Percentiles rank a stretch among this genome's conserved stretches.
phyloP scores from a whole-genome alignment of 2,888 invertebrate genomes.

The Loripinus fragilis region DNA sequence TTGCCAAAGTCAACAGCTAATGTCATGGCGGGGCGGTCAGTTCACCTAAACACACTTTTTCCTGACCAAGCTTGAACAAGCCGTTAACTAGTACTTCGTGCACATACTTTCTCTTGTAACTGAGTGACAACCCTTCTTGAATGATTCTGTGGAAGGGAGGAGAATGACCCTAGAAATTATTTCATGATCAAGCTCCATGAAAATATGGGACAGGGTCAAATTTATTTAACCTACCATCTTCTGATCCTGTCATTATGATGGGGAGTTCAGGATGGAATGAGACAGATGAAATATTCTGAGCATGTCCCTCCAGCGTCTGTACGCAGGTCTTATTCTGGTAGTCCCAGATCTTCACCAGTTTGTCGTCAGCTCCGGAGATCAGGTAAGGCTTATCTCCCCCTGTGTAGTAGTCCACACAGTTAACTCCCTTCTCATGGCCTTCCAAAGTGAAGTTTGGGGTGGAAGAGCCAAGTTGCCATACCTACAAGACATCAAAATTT shows the following conservation, averaged over 20 bases:
- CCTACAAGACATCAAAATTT: constrained; percentile 85
- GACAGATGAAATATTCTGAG: constrained; percentile 95
- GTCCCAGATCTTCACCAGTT: constrained; percentile 99
- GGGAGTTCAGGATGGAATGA: constrained; percentile 99
- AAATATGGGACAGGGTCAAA: too few species aligned
- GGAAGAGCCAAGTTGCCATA: constrained; percentile 99
- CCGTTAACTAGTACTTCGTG: too few species aligned
- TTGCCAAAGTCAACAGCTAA: too few species aligned
- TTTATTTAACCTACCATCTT: constrained; percentile 88
- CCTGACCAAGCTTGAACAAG: too few species aligned
- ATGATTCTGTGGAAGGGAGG: too few species aligned
- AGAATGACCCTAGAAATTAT: too few species aligned
- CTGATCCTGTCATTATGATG: constrained; percentile 97
- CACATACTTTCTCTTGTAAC: too few species aligned
- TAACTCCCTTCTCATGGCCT: constrained; percentile 98
- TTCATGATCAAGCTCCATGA: too few species aligned
- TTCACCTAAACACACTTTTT: too few species aligned
- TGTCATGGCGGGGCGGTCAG: too few species aligned
- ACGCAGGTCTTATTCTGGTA: constrained; percentile 99
- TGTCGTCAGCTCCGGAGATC: constrained; percentile 99
- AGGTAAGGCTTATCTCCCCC: constrained; percentile 99
- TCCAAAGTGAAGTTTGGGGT: constrained; percentile 99
- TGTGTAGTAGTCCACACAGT: constrained; percentile 99
- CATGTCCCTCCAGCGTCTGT: constrained; percentile 98
- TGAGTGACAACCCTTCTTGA: too few species aligned